A percentile compares a stretch with the other conserved stretches of the same genome.
Evolutionary conservation across 37 sponge, comb jelly and placozoan species (phyloP).

Genomic region (Haliclona indistincta): DNA sequence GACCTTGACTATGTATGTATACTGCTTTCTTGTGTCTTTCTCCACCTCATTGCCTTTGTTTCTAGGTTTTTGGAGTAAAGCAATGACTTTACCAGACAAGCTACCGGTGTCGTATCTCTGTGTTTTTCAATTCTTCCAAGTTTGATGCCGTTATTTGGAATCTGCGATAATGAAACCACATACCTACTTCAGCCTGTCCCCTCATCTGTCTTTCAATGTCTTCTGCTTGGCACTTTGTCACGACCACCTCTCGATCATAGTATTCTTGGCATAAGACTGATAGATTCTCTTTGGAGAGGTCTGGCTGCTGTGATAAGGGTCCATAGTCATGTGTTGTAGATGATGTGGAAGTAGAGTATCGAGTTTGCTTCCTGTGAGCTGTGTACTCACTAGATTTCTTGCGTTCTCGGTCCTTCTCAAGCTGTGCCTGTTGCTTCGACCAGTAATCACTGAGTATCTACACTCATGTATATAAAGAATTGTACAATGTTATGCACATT

Average conservation of each 20-base stretch:
- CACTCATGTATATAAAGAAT: too few species aligned
- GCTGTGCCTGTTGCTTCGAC: too few species aligned
- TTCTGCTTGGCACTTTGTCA: background rate
- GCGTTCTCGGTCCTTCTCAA: background rate
- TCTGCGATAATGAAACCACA: background rate
- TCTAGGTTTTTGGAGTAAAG: too few species aligned
- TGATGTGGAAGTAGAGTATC: background rate
- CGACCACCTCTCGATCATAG: too few species aligned
- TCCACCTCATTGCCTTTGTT: too few species aligned
- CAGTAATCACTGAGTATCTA: too few species aligned
- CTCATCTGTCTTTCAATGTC: background rate
- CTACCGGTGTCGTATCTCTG: too few species aligned
- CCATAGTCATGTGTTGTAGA: conserved; percentile 13
- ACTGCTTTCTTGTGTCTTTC: too few species aligned
- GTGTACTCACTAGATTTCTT: background rate
- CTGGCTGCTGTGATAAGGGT: conserved; percentile 9
- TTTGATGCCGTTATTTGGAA: conserved; percentile 18
- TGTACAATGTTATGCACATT: too few species aligned
- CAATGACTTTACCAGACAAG: too few species aligned
- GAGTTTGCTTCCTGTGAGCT: background rate
- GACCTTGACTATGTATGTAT: too few species aligned
- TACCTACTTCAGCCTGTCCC: background rate
- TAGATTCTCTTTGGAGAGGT: background rate
- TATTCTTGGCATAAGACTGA: conserved; percentile 6
- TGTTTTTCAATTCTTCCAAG: too few species aligned